Evolutionary conservation across 1,140 invertebrate species (phyloP), one percentile per base, ranked within the genome.

Genomic region (Orchestia grillus): DNA sequence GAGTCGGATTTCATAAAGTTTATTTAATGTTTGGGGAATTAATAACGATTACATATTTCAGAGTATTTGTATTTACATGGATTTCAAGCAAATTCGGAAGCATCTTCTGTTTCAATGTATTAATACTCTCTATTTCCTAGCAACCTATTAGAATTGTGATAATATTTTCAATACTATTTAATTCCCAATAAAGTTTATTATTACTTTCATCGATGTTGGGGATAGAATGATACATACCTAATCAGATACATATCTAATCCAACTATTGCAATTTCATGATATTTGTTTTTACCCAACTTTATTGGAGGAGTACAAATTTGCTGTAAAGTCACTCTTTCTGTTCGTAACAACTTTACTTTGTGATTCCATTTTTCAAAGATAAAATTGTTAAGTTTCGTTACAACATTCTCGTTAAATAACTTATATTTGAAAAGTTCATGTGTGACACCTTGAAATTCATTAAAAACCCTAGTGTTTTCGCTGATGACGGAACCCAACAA

Each of bases 221-320:
- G 19, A 53, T 53, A 53, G 47, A 53, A 53, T 19, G 47, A 53
- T 53, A 19, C 47, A 53, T 53, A 53, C 47, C 19, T 8, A 53
- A 53, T 53, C 6, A 6, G 36, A 42, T 88, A 11, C 87, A 36
- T 88, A 88, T 88, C 87, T 88, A 88, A 88, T 42, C 87, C 6
- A 88, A 88, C 87, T 42, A 88, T 15, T n/a, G 87, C 87, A 88
- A 88, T 88, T 88, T 36, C 87, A 88, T 88, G 87, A 88, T 11
- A 42, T 88, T 42, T 36, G n/a, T n/a, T 88, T 88, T 88, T 6
- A 4, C 4, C 36, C 8, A 42, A n/a, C 87, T 88, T 40, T 15
- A 88, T 88, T n/a, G 87, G 87, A 42, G 36, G 4, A 88, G n/a
- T n/a, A n/a, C n/a, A 88, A 42, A n/a, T 88, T 40, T 42, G 41